Base-by-base conservation (phyloP, 2,888 invertebrate genomes). In the Nemotelus nigrinus region DNA sequence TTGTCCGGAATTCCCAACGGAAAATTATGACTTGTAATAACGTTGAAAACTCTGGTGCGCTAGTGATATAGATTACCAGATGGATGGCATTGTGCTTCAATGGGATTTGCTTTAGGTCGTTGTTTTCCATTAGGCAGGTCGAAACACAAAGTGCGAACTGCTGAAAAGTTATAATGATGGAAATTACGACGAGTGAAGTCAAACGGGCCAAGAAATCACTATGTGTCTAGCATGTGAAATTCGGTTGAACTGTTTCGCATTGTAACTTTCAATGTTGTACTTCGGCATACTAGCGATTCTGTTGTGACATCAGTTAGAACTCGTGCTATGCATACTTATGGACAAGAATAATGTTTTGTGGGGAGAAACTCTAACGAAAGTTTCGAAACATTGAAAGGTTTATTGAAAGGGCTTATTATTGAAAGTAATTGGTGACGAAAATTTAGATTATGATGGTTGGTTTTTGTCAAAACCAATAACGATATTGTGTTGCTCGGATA, bases 11-110 rank as follows among this genome's bases (percentile, higher is more conserved):
- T 60, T 74, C 60, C 74, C 63, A 25, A 63, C 41, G 74, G 74
- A 50, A 74, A 74, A 60, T 74, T 74, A 74, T 74, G 74, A 74
- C 60, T 60, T 39, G 74, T 63, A 74, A 74, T 74, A 74, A 74
- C 48, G 74, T 74, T 74, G 74, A 74, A 60, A 74, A 74, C 63
- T 74, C 70, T n/a, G 41, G 3, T 7, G 60, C 60, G 25, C 57
- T 57, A 70, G 43, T 41, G 70, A 70, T 70, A 70, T 70, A 55
- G 70, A 70, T 70, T 55, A 55, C 53, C 25, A 45, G 70, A 70
- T 70, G 53, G 53, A 25, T 25, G 25, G 25, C 25, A 25, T 25
- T 25, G 25, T 25, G 25, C 25, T 25, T 25, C 25, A 25, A 25
- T 25, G 25, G 25, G 25, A 25, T 25, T 25, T 25, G 25, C 55